Conservation (phyloP, 2,113 vertebrate species). For the Orycteropus afer region DNA sequence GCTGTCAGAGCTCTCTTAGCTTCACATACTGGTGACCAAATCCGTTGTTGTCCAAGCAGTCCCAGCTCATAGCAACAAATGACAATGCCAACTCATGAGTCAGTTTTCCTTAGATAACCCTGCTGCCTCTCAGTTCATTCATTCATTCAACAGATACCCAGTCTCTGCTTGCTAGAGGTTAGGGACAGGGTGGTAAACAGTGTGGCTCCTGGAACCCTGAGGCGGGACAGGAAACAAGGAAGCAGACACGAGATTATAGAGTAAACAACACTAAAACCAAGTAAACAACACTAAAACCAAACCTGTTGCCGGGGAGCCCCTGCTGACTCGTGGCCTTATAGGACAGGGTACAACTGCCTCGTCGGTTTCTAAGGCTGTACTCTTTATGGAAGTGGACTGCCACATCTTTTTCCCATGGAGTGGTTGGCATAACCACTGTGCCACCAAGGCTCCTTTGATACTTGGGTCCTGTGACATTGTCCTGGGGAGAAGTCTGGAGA, state of each 20-base stretch:
- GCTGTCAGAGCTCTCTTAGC: too few relatives aligned
- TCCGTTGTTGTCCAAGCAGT: neutral
- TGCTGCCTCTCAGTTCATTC: neutral
- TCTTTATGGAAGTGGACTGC: too few relatives aligned
- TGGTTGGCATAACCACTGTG: neutral
- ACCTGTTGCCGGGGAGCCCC: neutral
- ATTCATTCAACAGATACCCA: neutral
- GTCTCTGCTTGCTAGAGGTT: neutral
- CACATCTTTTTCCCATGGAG: neutral
- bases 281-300: neutral
- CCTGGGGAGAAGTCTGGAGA: neutral
- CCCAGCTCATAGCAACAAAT: neutral
- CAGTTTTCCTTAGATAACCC: neutral
- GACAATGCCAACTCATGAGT: neutral
- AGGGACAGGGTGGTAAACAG: neutral
- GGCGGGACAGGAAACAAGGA: neutral
- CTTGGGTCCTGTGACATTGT: accelerated
- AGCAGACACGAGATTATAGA: neutral
- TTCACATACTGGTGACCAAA: too few relatives aligned
- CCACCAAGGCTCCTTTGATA: neutral
- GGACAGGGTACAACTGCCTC: neutral
- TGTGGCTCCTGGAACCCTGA: neutral
- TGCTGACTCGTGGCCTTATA: neutral
- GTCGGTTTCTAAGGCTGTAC: too few relatives aligned
- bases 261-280: neutral